Conservation (phyloP, 2,888 invertebrate genomes). For the Trichopria drosophilae region DNA sequence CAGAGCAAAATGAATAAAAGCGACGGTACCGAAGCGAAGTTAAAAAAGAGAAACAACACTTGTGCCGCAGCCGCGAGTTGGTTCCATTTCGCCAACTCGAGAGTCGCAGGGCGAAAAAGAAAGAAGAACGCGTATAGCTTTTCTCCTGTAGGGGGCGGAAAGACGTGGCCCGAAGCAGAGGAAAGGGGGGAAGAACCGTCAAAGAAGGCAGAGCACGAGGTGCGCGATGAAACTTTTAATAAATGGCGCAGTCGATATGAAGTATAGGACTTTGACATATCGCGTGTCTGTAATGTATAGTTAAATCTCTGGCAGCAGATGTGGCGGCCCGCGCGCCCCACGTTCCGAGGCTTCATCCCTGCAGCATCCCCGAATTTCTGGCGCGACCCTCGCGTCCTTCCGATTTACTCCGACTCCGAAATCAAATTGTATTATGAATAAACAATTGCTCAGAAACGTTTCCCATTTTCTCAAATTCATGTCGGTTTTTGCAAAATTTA, state of each 20-base stretch:
- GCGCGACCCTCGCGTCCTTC: constrained; percentile 30
- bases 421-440: constrained; percentile 27
- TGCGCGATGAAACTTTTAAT: constrained; percentile 59
- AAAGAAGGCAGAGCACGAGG: constrained; percentile 38
- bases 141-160: constrained; percentile 35
- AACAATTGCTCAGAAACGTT: constrained; percentile 7
- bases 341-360: constrained; percentile 29
- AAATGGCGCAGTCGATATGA: constrained; percentile 60
- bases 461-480: no score
- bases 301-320: constrained; percentile 59
- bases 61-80: no score
- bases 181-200: constrained; percentile 39
- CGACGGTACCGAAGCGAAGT: no score
- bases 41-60: no score
- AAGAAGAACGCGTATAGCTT: no score
- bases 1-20: no score
- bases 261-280: constrained; percentile 60
- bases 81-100: no score
- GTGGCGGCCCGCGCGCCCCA: constrained; percentile 50
- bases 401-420: constrained; percentile 8
- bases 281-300: constrained; percentile 60
- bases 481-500: no score
- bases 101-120: no score
- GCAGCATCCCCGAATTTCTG: constrained; percentile 39
- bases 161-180: no score